Evolutionary conservation across 2,888 invertebrate genomes (phyloP).

Genomic region (Scaptomyza reducta): DNA sequence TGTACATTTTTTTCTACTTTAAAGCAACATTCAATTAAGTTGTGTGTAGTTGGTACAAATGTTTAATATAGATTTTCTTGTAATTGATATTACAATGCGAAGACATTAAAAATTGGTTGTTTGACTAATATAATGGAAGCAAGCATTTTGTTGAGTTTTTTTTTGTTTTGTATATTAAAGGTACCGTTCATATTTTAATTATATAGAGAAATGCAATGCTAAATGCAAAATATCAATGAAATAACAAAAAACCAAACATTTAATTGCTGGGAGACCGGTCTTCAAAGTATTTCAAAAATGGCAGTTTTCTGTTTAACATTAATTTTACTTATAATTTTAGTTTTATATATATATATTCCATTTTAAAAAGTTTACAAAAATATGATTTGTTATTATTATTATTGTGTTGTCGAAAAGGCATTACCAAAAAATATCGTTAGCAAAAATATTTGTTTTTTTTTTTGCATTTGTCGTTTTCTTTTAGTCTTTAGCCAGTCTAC

Average conservation of each 20-base stretch:
- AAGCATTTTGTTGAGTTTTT: conserved; percentile 15
- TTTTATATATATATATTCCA: conserved; percentile 2
- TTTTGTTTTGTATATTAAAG: neutral
- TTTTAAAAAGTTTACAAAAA: conserved; percentile 46
- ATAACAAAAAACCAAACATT: conserved; percentile 37
- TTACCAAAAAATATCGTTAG: conserved; percentile 49
- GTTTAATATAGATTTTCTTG: conserved; percentile 49
- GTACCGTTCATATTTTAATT: conserved; percentile 9
- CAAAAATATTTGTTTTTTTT: conserved; percentile 60
- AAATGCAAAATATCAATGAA: conserved; percentile 58
- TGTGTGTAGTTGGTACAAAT: conserved; percentile 56
- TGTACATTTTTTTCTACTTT: conserved; percentile 59
- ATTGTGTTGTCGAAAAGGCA: conserved; percentile 34
- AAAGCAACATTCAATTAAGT: conserved; percentile 57
- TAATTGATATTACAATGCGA: conserved; percentile 76
- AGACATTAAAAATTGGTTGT: conserved; percentile 76
- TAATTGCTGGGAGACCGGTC: conserved; percentile 51
- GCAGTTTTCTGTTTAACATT: conserved; percentile 49
- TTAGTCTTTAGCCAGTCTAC: conserved; percentile 72
- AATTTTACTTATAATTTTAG: conserved; percentile 18
- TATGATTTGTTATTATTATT: conserved; percentile 25
- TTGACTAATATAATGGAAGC: conserved; percentile 54
- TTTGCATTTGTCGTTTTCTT: conserved; percentile 15
- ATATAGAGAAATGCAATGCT: conserved; percentile 53
- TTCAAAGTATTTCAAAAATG: conserved; percentile 55